A percentile compares a stretch with the other conserved stretches of the same genome.
These are phyloP conservation scores for Platycnemis pennipes DNA, from an alignment of 2,888 invertebrate genomes.

Conservation along the genomic window DNA sequence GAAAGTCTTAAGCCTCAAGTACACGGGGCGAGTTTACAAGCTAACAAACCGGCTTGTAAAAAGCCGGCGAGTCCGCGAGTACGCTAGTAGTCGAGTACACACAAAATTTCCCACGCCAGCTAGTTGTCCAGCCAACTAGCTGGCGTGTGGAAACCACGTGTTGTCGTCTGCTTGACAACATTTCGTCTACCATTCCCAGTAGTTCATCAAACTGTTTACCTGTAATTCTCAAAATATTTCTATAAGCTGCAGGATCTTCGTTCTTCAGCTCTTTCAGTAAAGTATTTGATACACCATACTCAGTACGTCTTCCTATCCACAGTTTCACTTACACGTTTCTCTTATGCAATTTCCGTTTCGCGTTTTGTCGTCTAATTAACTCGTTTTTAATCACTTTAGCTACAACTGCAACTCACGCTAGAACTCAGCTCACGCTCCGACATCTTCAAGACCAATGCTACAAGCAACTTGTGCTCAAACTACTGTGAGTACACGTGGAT, in stretches of 20 bases:
- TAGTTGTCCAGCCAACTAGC: too few relatives aligned
- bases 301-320: conserved; percentile 68
- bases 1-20: too few relatives aligned
- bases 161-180: too few relatives aligned
- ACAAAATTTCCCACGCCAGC: too few relatives aligned
- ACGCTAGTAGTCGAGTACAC: too few relatives aligned
- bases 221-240: neutral
- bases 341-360: neutral
- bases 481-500: neutral
- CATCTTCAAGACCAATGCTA: neutral
- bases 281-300: conserved; percentile 68
- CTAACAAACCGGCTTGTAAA: too few relatives aligned
- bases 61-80: too few relatives aligned
- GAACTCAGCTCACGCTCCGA: neutral
- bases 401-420: conserved; percentile 68
- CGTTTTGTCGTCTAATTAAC: too few relatives aligned
- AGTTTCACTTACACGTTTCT: conserved; percentile 38
- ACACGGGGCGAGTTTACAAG: too few relatives aligned
- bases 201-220: neutral
- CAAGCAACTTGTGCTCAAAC: neutral
- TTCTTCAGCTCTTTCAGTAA: conserved; percentile 69
- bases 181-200: neutral
- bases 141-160: too few relatives aligned
- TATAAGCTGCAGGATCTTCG: conserved; percentile 45
- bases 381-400: conserved; percentile 57